Conservation (phyloP, 2,797 vertebrate genomes). For the Chromobotia macracanthus region DNA sequence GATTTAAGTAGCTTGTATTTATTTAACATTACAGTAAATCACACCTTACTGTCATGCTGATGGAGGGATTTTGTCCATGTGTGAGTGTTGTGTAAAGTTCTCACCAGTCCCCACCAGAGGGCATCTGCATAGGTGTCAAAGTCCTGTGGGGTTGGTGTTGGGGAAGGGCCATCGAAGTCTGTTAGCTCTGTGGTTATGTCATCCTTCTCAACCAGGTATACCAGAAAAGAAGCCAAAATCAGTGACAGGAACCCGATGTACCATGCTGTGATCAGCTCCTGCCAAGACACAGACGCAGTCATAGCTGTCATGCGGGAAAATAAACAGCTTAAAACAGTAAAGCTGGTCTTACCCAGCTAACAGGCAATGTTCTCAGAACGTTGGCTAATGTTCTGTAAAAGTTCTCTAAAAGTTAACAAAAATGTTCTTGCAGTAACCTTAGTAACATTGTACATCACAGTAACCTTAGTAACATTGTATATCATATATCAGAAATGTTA, state of each 20-base stretch:
- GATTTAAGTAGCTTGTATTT: no score
- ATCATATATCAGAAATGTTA: no score
- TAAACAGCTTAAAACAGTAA: background rate
- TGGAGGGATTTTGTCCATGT: background rate
- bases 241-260: conserved; percentile 98
- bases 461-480: no score
- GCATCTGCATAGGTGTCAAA: conserved; percentile 98
- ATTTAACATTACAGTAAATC: background rate
- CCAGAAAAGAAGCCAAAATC: conserved; percentile 95
- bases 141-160: conserved; percentile 81
- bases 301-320: background rate
- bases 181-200: conserved; percentile 81
- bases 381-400: no score
- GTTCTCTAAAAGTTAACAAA: no score
- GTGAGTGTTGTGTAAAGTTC: conserved; percentile 59
- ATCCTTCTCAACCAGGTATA: conserved; percentile 98
- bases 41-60: background rate
- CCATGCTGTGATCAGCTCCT: conserved; percentile 99
- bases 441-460: no score
- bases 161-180: conserved; percentile 76
- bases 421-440: no score
- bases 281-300: conserved; percentile 45
- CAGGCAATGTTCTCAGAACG: no score
- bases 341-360: no score
- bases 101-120: conserved; percentile 97